Conservation (phyloP, 2,113 vertebrate genomes). For the Colistium nudipinnis region DNA sequence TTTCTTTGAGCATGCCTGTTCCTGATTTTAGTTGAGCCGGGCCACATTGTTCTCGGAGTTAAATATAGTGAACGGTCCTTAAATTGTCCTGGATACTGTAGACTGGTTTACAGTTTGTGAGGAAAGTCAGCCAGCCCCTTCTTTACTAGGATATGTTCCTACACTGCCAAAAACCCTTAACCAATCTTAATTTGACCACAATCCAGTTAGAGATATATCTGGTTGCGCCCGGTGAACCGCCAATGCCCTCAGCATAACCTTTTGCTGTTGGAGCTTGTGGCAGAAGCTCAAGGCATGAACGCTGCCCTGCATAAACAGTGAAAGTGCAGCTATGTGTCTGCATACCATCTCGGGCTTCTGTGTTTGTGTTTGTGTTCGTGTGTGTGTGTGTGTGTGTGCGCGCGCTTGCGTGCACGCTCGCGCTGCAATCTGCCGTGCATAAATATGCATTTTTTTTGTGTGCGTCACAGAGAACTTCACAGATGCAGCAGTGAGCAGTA, state of each 20-base stretch:
- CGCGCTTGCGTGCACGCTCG: too few relatives aligned
- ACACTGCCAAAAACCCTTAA: slow-evolving; percentile 9
- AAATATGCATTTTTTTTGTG: slow-evolving; percentile 40
- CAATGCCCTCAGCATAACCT: slow-evolving; percentile 12
- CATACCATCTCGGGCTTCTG: slow-evolving; percentile 14
- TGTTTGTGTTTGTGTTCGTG: background rate
- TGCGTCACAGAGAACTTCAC: slow-evolving; percentile 92
- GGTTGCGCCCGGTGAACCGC: slow-evolving; percentile 31
- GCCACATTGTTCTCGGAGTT: slow-evolving; percentile 1
- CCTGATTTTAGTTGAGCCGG: slow-evolving; percentile 4
- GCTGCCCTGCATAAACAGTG: slow-evolving; percentile 34
- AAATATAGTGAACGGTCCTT: background rate
- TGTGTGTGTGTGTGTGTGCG: too few relatives aligned
- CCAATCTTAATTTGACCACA: slow-evolving; percentile 13
- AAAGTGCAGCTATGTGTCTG: slow-evolving; percentile 14
- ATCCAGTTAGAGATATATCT: slow-evolving; percentile 35
- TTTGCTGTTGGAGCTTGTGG: slow-evolving; percentile 37
- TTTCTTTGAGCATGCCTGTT: slow-evolving; percentile 27
- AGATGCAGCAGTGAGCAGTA: slow-evolving; percentile 90
- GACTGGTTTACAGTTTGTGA: slow-evolving; percentile 1
- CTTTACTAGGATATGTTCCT: slow-evolving; percentile 4
- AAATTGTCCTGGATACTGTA: slow-evolving; percentile 5
- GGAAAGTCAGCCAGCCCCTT: background rate
- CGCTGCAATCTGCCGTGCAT: background rate
- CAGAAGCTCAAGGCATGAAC: slow-evolving; percentile 48